Evolutionary conservation across 2,888 invertebrate genomes (phyloP).

Genomic region (Drosophila austrosaltans): DNA sequence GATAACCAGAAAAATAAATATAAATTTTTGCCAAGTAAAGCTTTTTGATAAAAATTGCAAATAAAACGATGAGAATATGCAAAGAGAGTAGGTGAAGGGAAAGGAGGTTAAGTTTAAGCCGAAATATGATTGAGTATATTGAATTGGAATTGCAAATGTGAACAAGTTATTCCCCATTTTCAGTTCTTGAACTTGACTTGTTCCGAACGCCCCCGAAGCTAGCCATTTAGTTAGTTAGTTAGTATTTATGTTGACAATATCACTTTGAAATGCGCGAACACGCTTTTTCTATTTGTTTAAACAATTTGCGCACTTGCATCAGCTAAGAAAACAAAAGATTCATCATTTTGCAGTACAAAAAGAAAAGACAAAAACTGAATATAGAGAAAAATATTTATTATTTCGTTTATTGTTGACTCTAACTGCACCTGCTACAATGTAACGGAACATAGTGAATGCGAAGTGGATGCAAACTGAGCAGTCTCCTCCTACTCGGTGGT

Average conservation of each 20-base stretch:
- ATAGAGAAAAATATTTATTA: neutral
- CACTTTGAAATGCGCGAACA: slow-evolving; percentile 54
- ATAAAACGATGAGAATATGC: neutral
- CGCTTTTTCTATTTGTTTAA: slow-evolving; percentile 61
- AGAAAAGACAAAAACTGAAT: slow-evolving; percentile 8
- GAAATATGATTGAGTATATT: slow-evolving; percentile 1
- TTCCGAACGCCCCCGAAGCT: slow-evolving; percentile 35
- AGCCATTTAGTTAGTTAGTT: neutral
- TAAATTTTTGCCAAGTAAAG: neutral
- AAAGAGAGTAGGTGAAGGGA: neutral
- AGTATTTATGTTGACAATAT: slow-evolving; percentile 49
- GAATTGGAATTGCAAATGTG: slow-evolving; percentile 7
- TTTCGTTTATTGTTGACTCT: slow-evolving; percentile 8
- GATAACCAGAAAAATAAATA: slow-evolving; percentile 2
- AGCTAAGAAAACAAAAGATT: slow-evolving; percentile 16
- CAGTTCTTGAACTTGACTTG: slow-evolving; percentile 27
- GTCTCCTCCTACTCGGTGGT: slow-evolving; percentile 1
- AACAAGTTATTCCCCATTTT: neutral
- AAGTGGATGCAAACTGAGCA: neutral
- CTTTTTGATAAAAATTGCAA: neutral
- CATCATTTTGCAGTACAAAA: neutral
- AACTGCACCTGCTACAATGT: slow-evolving; percentile 55
- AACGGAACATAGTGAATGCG: slow-evolving; percentile 46
- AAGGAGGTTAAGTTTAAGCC: neutral
- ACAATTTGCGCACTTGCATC: slow-evolving; percentile 57